Conservation (phyloP, 2,888 invertebrate genomes). For the Phortica okadai region DNA sequence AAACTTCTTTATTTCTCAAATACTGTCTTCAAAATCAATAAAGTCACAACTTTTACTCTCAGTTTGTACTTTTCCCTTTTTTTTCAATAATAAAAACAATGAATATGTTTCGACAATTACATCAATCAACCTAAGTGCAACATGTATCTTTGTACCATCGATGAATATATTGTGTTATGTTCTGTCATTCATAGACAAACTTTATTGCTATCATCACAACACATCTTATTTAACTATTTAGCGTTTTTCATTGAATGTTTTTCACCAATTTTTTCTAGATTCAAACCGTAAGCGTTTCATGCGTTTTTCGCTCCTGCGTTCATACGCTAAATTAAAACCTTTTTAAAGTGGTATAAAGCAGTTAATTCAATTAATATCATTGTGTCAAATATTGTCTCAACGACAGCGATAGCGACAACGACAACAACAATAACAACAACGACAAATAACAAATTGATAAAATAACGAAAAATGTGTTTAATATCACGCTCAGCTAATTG, state of each 20-base stretch:
- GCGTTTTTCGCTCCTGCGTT: not conserved
- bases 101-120: too few species aligned
- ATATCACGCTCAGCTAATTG: constrained; percentile 29
- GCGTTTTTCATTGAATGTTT: not conserved
- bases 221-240: not conserved
- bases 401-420: not conserved
- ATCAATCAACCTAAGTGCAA: too few species aligned
- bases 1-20: too few species aligned
- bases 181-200: not conserved
- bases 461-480: constrained; percentile 18
- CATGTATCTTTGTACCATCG: not conserved
- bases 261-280: constrained; percentile 24
- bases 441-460: constrained; percentile 12
- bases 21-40: too few species aligned
- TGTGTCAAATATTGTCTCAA: constrained; percentile 25
- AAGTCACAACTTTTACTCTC: too few species aligned
- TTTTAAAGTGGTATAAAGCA: constrained; percentile 66
- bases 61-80: too few species aligned
- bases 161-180: not conserved
- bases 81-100: too few species aligned
- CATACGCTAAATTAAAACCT: constrained; percentile 50
- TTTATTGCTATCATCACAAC: too few species aligned
- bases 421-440: constrained; percentile 7
- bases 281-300: not conserved
- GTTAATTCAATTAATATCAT: constrained; percentile 64